Base-by-base conservation (phyloP, 2,113 vertebrate genomes). In the Pipra filicauda region DNA sequence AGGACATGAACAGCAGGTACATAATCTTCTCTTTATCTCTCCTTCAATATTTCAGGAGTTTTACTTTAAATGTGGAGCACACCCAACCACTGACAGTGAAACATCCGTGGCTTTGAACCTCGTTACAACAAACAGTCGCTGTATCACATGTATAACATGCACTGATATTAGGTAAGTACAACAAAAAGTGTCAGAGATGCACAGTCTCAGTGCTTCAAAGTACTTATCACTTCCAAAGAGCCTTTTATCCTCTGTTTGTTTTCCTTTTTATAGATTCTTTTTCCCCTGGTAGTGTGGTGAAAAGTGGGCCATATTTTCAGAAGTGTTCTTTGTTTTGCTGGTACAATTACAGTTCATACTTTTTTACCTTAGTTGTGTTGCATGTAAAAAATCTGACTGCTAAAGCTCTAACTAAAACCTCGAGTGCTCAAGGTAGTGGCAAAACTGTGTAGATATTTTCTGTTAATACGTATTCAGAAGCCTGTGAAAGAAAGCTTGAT, bases 51-150 rank as follows among this genome's bases (percentile, higher is more conserved):
- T 98, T 67, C 97, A 99, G 98, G 98, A 99, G 85, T 99, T 99
- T 96, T 99, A 98, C 96, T 98, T 98, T 92, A 99, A 99, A 97
- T 99, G 98, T 97, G 98, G 98, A 84, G 97, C 98, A 79, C 98
- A 99, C 91, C 98, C 98, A 55, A 99, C 98, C 10, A 69, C 97
- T 90, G 98, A 98, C 94, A 96, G 97, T 86, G 98, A 99, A 80
- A 98, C 98, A 11, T 99, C 98, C 28, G 98, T 98, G 55, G 97
- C 98, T 84, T 93, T 99, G 98, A 98, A 98, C 97, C 97, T 99
- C 26, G 51, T 99, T 96, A 98, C 98, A 82, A 96, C 97, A 54
- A 99, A 99, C 80, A 97, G 96, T 64, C 97, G 98, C 5, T 28
- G 33, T 64, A 97, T 99, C 97, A 96, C 97, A 18, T 99, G 98